These are phyloP conservation scores for Ornithorhynchus anatinus DNA, from an alignment of 2,113 vertebrate genomes.

Conservation along the genomic window DNA sequence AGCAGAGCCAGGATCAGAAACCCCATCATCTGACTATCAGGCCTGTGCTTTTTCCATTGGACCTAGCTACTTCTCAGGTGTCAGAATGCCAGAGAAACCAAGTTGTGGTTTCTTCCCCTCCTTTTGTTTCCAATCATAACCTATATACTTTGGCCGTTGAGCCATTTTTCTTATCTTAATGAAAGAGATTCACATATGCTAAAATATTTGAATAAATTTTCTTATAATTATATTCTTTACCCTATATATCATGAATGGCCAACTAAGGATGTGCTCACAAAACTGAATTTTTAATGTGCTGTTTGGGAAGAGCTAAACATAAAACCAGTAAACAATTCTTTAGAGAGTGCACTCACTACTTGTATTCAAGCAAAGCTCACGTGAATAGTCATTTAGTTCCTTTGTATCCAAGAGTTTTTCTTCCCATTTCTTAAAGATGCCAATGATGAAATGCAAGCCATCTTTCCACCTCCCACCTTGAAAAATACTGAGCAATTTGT, in stretches of 20 bases:
- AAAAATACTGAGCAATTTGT: constrained; percentile 36
- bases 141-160: background rate
- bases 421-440: constrained; percentile 18
- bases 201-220: background rate
- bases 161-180: background rate
- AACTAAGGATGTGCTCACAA: constrained; percentile 24
- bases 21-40: constrained; percentile 16
- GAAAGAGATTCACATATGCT: constrained; percentile 1
- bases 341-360: background rate
- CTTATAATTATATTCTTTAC: constrained; percentile 8
- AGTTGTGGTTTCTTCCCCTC: background rate
- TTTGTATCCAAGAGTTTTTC: constrained; percentile 48
- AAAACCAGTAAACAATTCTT: constrained; percentile 36
- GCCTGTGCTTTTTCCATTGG: background rate
- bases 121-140: constrained; percentile 13
- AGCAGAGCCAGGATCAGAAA: background rate
- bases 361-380: constrained; percentile 3
- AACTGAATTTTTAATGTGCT: constrained; percentile 2
- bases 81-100: background rate
- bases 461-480: constrained; percentile 18
- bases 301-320: constrained; percentile 26
- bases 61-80: background rate
- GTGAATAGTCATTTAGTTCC: constrained; percentile 49
- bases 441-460: constrained; percentile 35
- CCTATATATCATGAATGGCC: constrained; percentile 10